phyloP scores from a whole-genome alignment of 2,797 vertebrate species.

The Falco novaeseelandiae region DNA sequence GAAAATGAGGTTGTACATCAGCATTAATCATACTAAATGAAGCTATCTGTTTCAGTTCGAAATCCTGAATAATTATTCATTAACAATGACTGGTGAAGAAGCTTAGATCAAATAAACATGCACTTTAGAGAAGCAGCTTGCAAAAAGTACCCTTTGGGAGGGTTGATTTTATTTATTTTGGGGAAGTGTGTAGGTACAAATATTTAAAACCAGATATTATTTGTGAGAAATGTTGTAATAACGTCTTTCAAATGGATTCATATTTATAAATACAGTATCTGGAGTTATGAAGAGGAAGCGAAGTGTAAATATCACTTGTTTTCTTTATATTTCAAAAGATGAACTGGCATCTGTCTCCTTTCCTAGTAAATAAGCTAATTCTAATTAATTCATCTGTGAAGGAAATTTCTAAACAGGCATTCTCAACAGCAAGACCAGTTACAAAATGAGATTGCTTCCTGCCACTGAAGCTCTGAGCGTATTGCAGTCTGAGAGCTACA shows the following conservation, averaged over 20 bases:
- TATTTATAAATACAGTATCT: not conserved
- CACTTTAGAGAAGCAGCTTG: conserved; percentile 53
- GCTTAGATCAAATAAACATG: conserved; percentile 70
- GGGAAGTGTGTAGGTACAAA: not conserved
- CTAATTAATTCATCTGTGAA: not conserved
- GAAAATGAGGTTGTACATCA: conserved; percentile 66
- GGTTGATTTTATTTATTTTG: conserved; percentile 7
- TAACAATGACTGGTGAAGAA: conserved; percentile 55
- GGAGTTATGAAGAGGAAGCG: not conserved
- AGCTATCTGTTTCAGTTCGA: conserved; percentile 57
- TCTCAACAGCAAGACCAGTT: not conserved
- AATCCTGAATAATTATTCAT: conserved; percentile 73
- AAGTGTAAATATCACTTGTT: not conserved
- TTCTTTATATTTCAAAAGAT: not conserved
- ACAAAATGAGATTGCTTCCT: not conserved
- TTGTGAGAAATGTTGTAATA: not conserved
- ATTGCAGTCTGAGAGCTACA: not conserved
- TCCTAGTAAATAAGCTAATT: not conserved
- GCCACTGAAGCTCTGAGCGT: not conserved
- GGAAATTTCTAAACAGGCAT: not conserved
- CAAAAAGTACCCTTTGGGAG: not conserved
- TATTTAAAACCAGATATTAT: conserved; percentile 14
- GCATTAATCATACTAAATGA: conserved; percentile 72
- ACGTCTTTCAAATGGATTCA: not conserved
- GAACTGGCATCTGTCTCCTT: not conserved